phyloP scores from a whole-genome alignment of 2,113 vertebrate species.

The Polypterus bichir region DNA sequence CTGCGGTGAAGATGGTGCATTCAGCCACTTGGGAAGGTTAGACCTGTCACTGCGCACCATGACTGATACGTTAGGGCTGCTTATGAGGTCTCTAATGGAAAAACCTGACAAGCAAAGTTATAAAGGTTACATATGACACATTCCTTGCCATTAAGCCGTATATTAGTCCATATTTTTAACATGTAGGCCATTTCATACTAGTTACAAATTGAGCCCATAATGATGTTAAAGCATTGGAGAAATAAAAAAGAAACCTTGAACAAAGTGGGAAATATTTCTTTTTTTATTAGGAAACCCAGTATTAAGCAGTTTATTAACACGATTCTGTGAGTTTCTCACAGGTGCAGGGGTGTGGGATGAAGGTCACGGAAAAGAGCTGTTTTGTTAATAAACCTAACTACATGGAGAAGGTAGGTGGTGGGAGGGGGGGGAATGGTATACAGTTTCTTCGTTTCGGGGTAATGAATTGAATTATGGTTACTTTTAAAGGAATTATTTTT shows the following conservation, averaged over 20 bases:
- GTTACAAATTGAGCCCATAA: conserved; percentile 58
- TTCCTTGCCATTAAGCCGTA: conserved; percentile 71
- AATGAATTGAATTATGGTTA: no score
- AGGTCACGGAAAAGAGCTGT: conserved; percentile 48
- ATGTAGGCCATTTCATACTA: conserved; percentile 63
- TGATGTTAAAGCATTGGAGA: conserved; percentile 57
- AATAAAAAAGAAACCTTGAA: conserved; percentile 21
- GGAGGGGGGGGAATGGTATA: no score
- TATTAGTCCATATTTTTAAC: conserved; percentile 75
- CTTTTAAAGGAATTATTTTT: no score
- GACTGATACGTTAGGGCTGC: conserved; percentile 81
- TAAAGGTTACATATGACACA: conserved; percentile 91
- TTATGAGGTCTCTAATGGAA: conserved; percentile 94
- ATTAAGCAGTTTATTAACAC: not conserved
- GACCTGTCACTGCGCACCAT: conserved; percentile 83
- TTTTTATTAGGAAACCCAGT: conserved; percentile 4
- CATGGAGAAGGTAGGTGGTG: no score
- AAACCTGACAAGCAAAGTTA: conserved; percentile 86
- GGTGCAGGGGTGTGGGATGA: conserved; percentile 39
- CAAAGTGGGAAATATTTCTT: conserved; percentile 5
- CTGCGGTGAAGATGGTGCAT: conserved; percentile 86
- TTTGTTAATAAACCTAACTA: conserved; percentile 40
- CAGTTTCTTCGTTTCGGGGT: no score
- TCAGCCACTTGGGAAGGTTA: conserved; percentile 96
- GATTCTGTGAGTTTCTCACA: conserved; percentile 34